A percentile compares a stretch with the other conserved stretches of the same genome.
phyloP scores from a whole-genome alignment of 2,797 vertebrate species.

The Schizopygopsis malacanthus region DNA sequence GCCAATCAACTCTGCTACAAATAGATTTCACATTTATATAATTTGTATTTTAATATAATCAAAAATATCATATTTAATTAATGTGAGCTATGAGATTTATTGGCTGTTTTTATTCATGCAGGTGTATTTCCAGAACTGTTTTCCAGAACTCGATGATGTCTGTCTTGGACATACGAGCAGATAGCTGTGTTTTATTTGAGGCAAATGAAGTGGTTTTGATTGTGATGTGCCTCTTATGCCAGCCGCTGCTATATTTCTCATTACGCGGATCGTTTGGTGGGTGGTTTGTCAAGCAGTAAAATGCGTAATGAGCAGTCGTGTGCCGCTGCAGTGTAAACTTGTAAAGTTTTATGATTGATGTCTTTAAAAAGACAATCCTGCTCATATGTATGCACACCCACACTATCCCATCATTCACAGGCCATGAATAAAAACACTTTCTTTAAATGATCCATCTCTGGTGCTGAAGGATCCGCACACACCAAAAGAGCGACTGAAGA shows the following conservation, averaged over 20 bases:
- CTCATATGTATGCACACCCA: conserved; percentile 21
- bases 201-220: conserved; percentile 20
- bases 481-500: conserved; percentile 7
- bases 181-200: conserved; percentile 16
- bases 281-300: conserved; percentile 33
- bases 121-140: too few species aligned
- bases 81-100: neutral
- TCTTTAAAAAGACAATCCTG: conserved; percentile 20
- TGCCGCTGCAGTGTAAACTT: neutral
- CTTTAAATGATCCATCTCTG: conserved; percentile 9
- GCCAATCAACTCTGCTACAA: neutral
- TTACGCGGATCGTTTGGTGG: conserved; percentile 45
- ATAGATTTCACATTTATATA: neutral
- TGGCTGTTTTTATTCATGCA: neutral
- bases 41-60: too few species aligned
- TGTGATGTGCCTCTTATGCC: conserved; percentile 18
- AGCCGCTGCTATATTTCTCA: conserved; percentile 32
- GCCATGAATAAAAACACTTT: neutral
- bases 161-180: neutral
- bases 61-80: neutral
- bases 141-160: neutral
- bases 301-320: conserved; percentile 19
- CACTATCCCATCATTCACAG: conserved; percentile 10
- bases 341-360: conserved; percentile 40
- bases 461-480: neutral